Percentiles rank a stretch among this genome's conserved stretches.
Evolutionary conservation across 2,888 invertebrate genomes (phyloP).

Genomic region (Scrobipalpa costella): DNA sequence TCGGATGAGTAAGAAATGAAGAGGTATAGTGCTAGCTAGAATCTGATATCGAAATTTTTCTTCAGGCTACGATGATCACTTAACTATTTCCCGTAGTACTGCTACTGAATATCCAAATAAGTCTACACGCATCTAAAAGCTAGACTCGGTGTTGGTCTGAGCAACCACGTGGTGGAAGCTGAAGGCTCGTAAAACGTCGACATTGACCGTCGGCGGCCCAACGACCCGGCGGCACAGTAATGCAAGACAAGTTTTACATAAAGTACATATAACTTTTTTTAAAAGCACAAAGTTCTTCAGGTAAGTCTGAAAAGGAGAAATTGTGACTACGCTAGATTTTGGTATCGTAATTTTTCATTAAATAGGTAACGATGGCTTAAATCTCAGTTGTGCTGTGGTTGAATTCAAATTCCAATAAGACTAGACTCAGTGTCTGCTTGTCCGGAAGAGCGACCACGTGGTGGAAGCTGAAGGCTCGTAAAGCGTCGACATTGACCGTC

Average conservation of each 20-base stretch:
- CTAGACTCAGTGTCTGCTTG: neutral
- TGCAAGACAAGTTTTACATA: no score
- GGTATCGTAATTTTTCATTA: no score
- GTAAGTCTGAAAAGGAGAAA: no score
- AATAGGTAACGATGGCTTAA: neutral
- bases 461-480: conserved; percentile 12
- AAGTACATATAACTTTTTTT: no score
- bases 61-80: no score
- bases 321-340: no score
- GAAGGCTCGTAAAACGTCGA: conserved; percentile 17
- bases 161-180: conserved; percentile 9
- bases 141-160: neutral
- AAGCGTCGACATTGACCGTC: conserved; percentile 21
- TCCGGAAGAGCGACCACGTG: conserved; percentile 5
- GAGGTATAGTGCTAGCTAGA: no score
- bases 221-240: neutral
- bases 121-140: no score
- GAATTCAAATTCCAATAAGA: neutral
- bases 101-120: neutral
- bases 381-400: neutral
- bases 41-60: no score
- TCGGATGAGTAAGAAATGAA: no score
- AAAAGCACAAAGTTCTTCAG: no score
- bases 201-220: conserved; percentile 19
- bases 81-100: neutral